Evolutionary conservation across 2,113 vertebrate genomes (phyloP).

Genomic region (Labrus mixtus): DNA sequence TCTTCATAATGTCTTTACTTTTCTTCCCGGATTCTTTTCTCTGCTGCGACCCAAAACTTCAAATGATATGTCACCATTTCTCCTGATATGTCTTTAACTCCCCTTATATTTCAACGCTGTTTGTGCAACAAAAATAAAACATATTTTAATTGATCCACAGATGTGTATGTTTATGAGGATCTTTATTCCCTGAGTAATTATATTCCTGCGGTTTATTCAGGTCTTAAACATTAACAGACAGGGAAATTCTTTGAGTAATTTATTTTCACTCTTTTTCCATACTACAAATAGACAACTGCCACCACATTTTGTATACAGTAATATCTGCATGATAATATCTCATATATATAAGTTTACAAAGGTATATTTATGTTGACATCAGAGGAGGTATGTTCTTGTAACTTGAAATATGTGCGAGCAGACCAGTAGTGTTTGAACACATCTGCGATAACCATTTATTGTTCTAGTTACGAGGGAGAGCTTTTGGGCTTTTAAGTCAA

Average conservation of each 20-base stretch:
- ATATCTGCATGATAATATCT: not conserved
- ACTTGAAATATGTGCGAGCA: not conserved
- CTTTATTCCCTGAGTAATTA: slow-evolving; percentile 74
- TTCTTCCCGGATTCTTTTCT: slow-evolving; percentile 14
- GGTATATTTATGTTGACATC: slow-evolving; percentile 87
- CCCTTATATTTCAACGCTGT: not conserved
- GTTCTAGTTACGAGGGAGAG: too few species aligned
- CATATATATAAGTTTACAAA: slow-evolving; percentile 57
- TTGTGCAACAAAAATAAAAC: too few species aligned
- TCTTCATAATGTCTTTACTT: not conserved
- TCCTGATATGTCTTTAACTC: not conserved
- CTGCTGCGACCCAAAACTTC: not conserved
- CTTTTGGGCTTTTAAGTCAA: too few species aligned
- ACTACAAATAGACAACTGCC: not conserved
- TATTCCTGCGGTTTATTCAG: not conserved
- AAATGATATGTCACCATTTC: not conserved
- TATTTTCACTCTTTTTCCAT: too few species aligned
- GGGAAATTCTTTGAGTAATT: not conserved
- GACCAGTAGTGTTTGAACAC: too few species aligned
- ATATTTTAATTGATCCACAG: not conserved
- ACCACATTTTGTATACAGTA: not conserved
- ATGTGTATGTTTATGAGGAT: slow-evolving; percentile 80
- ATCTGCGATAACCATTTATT: too few species aligned
- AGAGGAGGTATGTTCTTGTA: slow-evolving; percentile 71
- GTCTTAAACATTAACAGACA: not conserved